phyloP scores from a whole-genome alignment of 2,888 invertebrate genomes.

The Crematogaster levior region DNA sequence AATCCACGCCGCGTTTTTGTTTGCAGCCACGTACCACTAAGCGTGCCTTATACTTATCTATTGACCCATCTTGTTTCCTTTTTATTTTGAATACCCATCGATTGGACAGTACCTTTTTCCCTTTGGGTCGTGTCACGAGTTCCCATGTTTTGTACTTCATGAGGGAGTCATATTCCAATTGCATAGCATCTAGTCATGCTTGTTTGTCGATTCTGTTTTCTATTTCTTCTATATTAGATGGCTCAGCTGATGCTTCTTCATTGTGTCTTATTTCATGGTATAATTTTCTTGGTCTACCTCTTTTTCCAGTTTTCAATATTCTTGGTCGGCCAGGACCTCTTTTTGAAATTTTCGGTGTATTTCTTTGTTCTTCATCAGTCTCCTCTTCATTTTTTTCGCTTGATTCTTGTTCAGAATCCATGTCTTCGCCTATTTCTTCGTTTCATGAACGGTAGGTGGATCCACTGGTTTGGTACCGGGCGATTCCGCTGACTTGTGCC shows the following conservation, averaged over 20 bases:
- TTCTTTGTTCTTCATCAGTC: neutral
- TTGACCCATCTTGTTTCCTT: constrained; percentile 3
- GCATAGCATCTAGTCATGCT: constrained; percentile 22
- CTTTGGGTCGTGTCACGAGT: neutral
- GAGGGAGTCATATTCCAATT: neutral
- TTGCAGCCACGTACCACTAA: neutral
- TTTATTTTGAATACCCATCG: constrained; percentile 32
- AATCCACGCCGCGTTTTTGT: neutral
- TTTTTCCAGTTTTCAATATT: neutral
- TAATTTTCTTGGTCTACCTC: neutral
- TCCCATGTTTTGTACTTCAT: constrained; percentile 1
- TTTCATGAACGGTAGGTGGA: neutral
- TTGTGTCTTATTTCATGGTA: neutral
- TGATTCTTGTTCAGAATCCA: neutral
- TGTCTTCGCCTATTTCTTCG: neutral
- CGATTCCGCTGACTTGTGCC: neutral
- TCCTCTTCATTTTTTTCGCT: neutral
- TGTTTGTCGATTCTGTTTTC: neutral
- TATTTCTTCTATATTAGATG: neutral
- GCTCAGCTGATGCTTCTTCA: neutral
- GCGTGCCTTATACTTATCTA: constrained; percentile 13
- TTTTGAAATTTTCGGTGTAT: neutral
- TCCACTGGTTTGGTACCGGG: neutral
- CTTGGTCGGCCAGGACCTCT: neutral
- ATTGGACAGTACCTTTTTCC: neutral